Evolutionary conservation across 2,797 vertebrate species (phyloP), one percentile per base, ranked within the genome.

Genomic region (Trachops cirrhosus): DNA sequence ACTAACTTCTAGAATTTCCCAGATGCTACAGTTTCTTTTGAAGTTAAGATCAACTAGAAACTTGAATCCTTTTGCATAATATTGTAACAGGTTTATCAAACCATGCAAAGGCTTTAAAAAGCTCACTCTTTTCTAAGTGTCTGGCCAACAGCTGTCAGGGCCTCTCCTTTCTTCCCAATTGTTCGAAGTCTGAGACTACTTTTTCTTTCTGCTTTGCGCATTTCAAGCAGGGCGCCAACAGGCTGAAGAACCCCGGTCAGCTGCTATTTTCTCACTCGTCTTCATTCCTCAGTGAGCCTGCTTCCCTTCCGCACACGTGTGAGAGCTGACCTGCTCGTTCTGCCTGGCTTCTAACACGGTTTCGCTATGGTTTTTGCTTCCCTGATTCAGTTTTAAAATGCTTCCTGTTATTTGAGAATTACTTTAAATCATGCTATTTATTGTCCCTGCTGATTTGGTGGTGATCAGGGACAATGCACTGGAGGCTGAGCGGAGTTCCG

Each of bases 361-460:
- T 10, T 82, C 48, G 50, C 70, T 41, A 70, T 19, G 78, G 32
- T n/a, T 64, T 95, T 86, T 87, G 73, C 44, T 74, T 73, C 14
- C 10, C 34, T 93, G 64, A 94, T 86, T 67, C 26, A 50, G 52
- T 48, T 89, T 84, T 54, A 24, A 96, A 95, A 84, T 70, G 39
- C 10, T 85, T 89, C 77, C 21, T 57, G 12, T 91, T 91, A 91
- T 19, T 73, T 80, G 86, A 96, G 86, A 71, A 90, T 83, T 24
- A 64, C 32, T 62, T 44, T 77, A 88, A 89, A 22, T 48, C 22
- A 48, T 6, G 29, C 29, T 50, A 3, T 48, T 80, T 87, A n/a
- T 39, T 4, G 4, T 32, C 41, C 44, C 44, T 71, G 32, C 16
- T 62, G 71, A 3, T 22, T 73, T 82, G 52, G 9, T 8, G 39